Evolutionary conservation across 2,113 vertebrate species (phyloP).

Genomic region (Nycticorax nycticorax): DNA sequence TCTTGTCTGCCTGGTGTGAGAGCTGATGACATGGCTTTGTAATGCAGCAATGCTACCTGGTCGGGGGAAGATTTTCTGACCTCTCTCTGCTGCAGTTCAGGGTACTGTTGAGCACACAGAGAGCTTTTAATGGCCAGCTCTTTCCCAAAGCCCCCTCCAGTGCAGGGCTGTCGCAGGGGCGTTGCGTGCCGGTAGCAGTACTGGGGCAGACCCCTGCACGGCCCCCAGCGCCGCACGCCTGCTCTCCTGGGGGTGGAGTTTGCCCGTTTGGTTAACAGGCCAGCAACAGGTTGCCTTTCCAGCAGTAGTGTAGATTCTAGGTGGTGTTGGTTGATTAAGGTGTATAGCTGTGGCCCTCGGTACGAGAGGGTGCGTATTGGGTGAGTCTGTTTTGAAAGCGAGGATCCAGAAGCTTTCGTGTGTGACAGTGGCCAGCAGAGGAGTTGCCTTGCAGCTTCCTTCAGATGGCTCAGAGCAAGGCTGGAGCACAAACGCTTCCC

Average conservation of each 20-base stretch:
- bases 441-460: background rate
- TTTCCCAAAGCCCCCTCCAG: rapidly evolving
- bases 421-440: background rate
- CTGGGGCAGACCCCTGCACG: background rate
- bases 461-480: background rate
- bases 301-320: background rate
- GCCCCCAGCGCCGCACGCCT: rapidly evolving
- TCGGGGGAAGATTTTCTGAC: too few relatives aligned
- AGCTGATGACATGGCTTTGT: background rate
- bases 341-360: rapidly evolving
- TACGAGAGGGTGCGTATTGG: rapidly evolving
- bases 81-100: background rate
- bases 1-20: background rate
- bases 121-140: background rate
- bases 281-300: background rate
- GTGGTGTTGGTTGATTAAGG: rapidly evolving
- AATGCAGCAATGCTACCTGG: rapidly evolving
- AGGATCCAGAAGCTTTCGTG: background rate
- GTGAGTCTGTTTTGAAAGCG: rapidly evolving
- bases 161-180: background rate
- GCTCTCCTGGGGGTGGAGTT: background rate
- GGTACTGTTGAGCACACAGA: background rate
- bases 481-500: background rate
- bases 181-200: rapidly evolving
- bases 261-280: background rate